Percentiles rank a stretch among this genome's conserved stretches.
phyloP scores from a whole-genome alignment of 2,888 invertebrate genomes.

The Trypoxylon attenuatum region DNA sequence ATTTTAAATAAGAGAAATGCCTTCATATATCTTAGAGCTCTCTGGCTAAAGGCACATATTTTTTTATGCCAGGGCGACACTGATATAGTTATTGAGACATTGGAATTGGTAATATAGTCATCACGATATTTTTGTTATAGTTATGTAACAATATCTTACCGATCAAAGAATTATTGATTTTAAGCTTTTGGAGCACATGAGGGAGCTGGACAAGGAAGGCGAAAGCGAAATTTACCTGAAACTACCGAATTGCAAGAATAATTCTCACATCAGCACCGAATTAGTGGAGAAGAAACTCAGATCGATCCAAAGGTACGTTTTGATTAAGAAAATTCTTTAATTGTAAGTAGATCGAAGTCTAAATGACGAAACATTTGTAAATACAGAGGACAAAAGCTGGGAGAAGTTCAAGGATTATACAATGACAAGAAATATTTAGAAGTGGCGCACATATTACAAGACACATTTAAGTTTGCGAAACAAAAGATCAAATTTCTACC shows the following conservation, averaged over 20 bases:
- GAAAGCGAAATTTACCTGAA: slow-evolving; percentile 68
- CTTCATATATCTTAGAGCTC: slow-evolving; percentile 75
- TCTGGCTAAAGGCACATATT: slow-evolving; percentile 78
- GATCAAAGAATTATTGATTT: neutral
- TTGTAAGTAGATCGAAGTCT: too few species aligned
- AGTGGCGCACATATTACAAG: slow-evolving; percentile 81
- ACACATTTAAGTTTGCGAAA: slow-evolving; percentile 79
- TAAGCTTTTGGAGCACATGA: slow-evolving; percentile 59
- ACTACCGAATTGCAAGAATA: slow-evolving; percentile 77
- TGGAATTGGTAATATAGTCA: slow-evolving; percentile 73
- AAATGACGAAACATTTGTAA: too few species aligned
- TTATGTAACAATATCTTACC: neutral
- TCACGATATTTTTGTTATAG: neutral
- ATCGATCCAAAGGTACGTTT: slow-evolving; percentile 76
- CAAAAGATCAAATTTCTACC: slow-evolving; percentile 63
- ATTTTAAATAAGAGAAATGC: slow-evolving; percentile 74
- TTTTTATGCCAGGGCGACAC: slow-evolving; percentile 76
- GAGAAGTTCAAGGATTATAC: slow-evolving; percentile 82
- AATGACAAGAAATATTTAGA: slow-evolving; percentile 80
- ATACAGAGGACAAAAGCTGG: slow-evolving; percentile 76
- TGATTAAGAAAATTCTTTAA: slow-evolving; percentile 11
- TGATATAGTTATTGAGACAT: slow-evolving; percentile 75
- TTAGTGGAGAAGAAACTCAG: slow-evolving; percentile 75
- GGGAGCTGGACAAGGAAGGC: slow-evolving; percentile 62
- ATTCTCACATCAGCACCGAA: slow-evolving; percentile 75